Conservation (phyloP, 1,140 invertebrate species). For the Drosophila ficusphila region DNA sequence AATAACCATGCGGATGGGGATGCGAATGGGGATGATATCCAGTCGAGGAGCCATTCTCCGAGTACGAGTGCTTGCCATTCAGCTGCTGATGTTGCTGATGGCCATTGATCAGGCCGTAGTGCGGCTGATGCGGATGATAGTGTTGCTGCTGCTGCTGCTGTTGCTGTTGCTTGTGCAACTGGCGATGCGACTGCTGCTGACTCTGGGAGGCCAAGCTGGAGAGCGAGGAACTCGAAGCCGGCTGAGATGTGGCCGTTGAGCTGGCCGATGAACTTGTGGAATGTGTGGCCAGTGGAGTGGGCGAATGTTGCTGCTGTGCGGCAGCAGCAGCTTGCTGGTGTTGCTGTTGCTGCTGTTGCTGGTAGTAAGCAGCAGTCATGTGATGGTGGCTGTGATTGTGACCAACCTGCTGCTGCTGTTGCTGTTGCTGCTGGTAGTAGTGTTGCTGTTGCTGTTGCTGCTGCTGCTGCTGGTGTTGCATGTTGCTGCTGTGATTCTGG, state of each 20-base stretch:
- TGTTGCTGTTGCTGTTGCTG: constrained; percentile 57
- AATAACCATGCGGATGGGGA: constrained; percentile 34
- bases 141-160: constrained; percentile 62
- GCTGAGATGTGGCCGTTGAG: constrained; percentile 78
- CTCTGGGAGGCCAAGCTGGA: constrained; percentile 78
- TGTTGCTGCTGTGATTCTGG: constrained; percentile 86
- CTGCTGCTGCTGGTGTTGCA: constrained; percentile 66
- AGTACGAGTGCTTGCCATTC: constrained; percentile 49
- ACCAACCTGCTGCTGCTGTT: constrained; percentile 51
- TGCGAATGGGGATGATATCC: constrained; percentile 40
- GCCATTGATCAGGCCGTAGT: constrained; percentile 70
- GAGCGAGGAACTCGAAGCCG: constrained; percentile 77
- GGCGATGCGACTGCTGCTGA: constrained; percentile 68
- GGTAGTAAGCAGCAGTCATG: constrained; percentile 57
- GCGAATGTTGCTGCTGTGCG: constrained; percentile 59
- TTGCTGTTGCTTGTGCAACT: constrained; percentile 47
- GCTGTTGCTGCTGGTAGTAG: constrained; percentile 56
- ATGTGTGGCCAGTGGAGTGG: constrained; percentile 64
- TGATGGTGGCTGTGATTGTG: constrained; percentile 72
- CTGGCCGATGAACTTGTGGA: constrained; percentile 81
- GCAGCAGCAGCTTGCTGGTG: constrained; percentile 30
- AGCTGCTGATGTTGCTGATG: constrained; percentile 62
- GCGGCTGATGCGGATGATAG: constrained; percentile 58
- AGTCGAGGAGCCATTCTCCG: constrained; percentile 45
- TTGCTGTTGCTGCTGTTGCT: constrained; percentile 60